Conservation (phyloP, 1,140 invertebrate species). For the Eriocheir sinensis region DNA sequence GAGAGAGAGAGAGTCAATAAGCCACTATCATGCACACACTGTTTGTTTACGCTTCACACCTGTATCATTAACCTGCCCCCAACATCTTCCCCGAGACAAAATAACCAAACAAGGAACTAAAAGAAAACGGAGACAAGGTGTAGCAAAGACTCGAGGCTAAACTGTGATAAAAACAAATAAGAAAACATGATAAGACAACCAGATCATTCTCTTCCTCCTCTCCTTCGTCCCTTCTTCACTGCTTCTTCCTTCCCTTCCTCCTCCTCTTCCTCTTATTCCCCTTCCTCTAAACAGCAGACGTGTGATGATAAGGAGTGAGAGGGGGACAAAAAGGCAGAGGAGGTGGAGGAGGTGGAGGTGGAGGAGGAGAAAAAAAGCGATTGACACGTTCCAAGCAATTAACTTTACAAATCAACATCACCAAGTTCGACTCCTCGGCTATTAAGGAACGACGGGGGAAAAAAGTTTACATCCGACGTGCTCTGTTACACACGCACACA, state of each 20-base stretch:
- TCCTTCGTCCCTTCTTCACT: too few species aligned
- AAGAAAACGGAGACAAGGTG: neutral
- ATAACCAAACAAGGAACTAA: neutral
- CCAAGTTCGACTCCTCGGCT: neutral
- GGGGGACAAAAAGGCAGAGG: neutral
- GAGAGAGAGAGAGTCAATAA: neutral
- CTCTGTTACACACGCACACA: slow-evolving; percentile 34
- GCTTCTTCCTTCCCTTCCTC: too few species aligned
- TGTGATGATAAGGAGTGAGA: neutral
- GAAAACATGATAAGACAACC: neutral
- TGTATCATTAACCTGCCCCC: neutral
- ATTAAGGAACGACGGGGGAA: neutral
- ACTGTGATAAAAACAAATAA: neutral
- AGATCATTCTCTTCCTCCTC: too few species aligned
- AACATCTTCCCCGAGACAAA: neutral
- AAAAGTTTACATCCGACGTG: neutral
- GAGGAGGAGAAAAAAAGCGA: neutral
- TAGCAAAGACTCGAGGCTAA: neutral
- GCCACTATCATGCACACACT: neutral
- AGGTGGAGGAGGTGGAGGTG: too few species aligned
- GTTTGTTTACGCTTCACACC: neutral
- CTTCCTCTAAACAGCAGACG: neutral
- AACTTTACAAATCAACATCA: slow-evolving; percentile 3
- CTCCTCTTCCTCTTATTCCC: neutral
- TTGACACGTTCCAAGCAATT: slow-evolving; percentile 22